Percentiles rank a stretch among this genome's conserved stretches.
Evolutionary conservation across 2,113 vertebrate genomes (phyloP).

Genomic region (Phrynosoma blainvillii): DNA sequence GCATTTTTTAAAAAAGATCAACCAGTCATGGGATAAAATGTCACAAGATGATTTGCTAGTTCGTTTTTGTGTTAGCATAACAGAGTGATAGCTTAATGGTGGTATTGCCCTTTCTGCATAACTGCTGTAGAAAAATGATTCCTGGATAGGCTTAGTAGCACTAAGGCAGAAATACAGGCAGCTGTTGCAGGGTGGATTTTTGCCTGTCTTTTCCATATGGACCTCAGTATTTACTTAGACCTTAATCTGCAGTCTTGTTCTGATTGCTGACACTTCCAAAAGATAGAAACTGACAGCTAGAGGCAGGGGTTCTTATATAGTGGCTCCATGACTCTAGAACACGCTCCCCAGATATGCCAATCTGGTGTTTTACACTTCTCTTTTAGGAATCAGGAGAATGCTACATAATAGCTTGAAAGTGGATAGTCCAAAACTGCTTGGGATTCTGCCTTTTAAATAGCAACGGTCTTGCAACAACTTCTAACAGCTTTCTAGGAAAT

Average conservation of each 20-base stretch:
- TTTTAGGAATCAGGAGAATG: no score
- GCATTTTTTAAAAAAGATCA: not conserved
- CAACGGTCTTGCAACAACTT: slow-evolving; percentile 8
- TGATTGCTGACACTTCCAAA: not conserved
- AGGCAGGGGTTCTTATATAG: not conserved
- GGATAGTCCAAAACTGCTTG: slow-evolving; percentile 13
- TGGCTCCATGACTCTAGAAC: not conserved
- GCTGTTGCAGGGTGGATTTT: not conserved
- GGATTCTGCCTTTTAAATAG: not conserved
- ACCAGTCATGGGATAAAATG: not conserved
- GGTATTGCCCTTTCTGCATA: not conserved
- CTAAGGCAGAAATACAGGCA: not conserved
- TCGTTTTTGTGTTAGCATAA: not conserved
- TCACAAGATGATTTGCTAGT: not conserved
- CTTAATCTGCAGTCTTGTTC: not conserved
- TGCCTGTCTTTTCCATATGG: not conserved
- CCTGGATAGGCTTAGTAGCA: not conserved
- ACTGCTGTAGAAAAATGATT: not conserved
- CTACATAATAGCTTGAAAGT: not conserved
- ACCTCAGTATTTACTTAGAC: not conserved
- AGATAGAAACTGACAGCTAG: not conserved
- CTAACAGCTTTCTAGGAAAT: slow-evolving; percentile 35
- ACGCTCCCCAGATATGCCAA: not conserved
- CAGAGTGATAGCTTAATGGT: not conserved
- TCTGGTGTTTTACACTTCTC: no score